Evolutionary conservation across 2,888 invertebrate species (phyloP).

Genomic region (Pteria penguin): DNA sequence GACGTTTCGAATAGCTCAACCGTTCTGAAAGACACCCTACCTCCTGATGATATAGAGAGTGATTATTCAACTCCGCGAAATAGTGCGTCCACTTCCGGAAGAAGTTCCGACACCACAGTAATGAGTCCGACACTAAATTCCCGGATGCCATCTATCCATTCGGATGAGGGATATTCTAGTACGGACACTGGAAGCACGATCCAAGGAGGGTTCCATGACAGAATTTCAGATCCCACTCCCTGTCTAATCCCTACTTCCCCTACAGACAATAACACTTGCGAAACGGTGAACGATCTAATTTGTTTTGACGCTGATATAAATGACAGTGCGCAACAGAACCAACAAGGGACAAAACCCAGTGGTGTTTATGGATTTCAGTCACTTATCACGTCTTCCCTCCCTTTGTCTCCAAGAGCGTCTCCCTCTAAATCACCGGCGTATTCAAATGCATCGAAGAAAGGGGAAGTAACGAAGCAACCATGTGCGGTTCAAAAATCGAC

Average conservation of each 20-base stretch:
- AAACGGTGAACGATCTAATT: not conserved
- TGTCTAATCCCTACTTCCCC: not conserved
- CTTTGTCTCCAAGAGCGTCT: not conserved
- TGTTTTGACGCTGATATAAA: not conserved
- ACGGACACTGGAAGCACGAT: not conserved
- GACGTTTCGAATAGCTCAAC: not conserved
- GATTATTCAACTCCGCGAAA: not conserved
- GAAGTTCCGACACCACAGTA: not conserved
- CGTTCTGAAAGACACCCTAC: not conserved
- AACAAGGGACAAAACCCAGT: not conserved
- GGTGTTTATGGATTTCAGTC: slow-evolving; percentile 20
- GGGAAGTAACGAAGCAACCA: not conserved
- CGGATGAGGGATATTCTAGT: not conserved
- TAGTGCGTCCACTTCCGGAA: not conserved
- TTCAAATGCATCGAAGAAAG: not conserved
- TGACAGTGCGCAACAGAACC: not conserved
- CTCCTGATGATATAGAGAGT: not conserved
- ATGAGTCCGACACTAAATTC: not conserved
- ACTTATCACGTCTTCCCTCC: not conserved
- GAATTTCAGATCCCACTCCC: not conserved
- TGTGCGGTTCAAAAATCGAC: not conserved
- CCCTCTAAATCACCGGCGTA: not conserved
- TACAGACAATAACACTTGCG: not conserved
- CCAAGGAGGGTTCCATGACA: not conserved
- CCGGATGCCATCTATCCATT: not conserved